Percentiles rank a stretch among this genome's conserved stretches.
These are phyloP conservation scores for Microctonus aethiopoides DNA, from an alignment of 2,888 invertebrate genomes.

Conservation along the genomic window DNA sequence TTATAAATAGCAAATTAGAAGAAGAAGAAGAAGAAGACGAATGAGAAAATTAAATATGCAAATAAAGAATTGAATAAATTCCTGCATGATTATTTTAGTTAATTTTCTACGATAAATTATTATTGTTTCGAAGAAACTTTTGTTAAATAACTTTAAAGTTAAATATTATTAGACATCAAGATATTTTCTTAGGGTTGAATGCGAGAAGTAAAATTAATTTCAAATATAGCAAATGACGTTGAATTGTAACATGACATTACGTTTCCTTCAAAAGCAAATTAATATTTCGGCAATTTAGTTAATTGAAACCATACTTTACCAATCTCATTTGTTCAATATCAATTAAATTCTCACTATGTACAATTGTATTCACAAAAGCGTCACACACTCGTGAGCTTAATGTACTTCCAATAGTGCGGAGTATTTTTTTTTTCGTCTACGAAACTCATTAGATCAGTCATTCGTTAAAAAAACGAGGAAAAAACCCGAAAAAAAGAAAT, in stretches of 20 bases:
- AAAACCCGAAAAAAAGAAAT: neutral
- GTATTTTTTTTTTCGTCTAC: neutral
- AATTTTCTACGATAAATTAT: neutral
- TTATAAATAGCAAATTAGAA: constrained; percentile 1
- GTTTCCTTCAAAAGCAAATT: constrained; percentile 20
- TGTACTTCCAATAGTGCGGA: neutral
- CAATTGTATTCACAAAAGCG: neutral
- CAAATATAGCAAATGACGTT: neutral
- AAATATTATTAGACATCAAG: neutral
- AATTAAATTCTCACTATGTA: constrained; percentile 35
- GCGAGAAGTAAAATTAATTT: constrained; percentile 11
- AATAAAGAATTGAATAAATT: neutral
- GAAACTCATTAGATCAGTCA: neutral
- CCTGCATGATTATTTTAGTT: neutral
- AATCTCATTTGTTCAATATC: constrained; percentile 41
- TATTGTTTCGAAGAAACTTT: neutral
- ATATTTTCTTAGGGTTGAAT: neutral
- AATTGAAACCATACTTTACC: constrained; percentile 35
- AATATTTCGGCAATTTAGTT: constrained; percentile 37
- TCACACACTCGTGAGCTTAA: neutral
- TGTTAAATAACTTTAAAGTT: neutral
- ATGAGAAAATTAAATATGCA: neutral
- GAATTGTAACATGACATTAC: neutral
- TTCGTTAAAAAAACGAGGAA: neutral
- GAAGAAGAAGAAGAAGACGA: neutral